Base-by-base conservation (phyloP, 2,113 vertebrate species). In the Apaloderma vittatum region DNA sequence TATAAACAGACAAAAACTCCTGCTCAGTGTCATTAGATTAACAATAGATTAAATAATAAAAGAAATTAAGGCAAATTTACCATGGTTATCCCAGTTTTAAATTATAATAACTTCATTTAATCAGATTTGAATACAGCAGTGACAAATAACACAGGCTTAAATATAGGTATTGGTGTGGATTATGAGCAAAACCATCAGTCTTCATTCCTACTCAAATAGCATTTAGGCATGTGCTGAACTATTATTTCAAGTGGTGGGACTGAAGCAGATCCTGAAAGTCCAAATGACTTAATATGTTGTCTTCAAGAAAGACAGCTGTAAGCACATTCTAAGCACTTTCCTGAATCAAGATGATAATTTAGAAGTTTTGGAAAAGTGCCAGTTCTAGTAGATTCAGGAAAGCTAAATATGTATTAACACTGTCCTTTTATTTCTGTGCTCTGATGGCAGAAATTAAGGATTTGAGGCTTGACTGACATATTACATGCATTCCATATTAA, bases 1-100 rank as follows among this genome's bases (percentile, higher is more conserved):
- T 94, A 88, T 92, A 96, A 96, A 92, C 59, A 95, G 76, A 84
- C 72, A 94, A 94, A 95, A 95, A 91, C 5, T 94, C 63, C 78
- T 77, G 93, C 71, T 96, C 82, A 57, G n/a, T 93, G 92, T 90
- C 82, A 92, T 93, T 94, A 93, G 68, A 80, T 92, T 90, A 93
- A 92, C 88, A 97, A 86, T 78, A 86, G 68, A 75, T 84, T 68
- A 81, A 93, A 86, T 91, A 86, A 91, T 81, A 88, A 93, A 93
- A 91, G 65, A 94, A 94, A 90, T 93, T 83, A 90, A 11, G 80
- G 24, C n/a, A 0, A 97, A 95, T 93, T 97, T 96, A 78, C 83
- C 7, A 4, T 81, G 57, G 65, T 89, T 93, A 90, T 96, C 72
- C 51, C 49, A 67, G 71, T 94, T 96, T 86, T 86, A 90, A 88